phyloP scores from a whole-genome alignment of 35 echinoderm and acorn worm species.

The Ptychodera flava region DNA sequence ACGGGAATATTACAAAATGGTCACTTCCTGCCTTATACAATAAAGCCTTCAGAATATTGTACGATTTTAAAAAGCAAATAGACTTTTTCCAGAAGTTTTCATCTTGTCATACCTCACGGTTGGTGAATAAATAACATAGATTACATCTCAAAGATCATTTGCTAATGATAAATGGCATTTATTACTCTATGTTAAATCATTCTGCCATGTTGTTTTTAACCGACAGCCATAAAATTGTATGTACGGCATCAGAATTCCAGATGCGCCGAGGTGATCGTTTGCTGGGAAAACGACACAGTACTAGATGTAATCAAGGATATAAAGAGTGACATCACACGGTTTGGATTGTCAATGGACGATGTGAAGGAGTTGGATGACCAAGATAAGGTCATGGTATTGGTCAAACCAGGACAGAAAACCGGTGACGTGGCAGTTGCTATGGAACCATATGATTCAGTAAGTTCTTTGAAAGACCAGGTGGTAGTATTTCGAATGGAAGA shows the following conservation, averaged over 20 bases:
- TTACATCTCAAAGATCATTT: too few species aligned
- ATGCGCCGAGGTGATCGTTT: neutral
- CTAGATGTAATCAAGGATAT: neutral
- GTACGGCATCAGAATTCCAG: neutral
- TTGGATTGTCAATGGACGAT: neutral
- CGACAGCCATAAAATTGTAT: neutral
- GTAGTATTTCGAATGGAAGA: neutral
- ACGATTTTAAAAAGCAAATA: too few species aligned
- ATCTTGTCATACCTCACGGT: too few species aligned
- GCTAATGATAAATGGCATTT: too few species aligned
- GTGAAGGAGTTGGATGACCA: neutral
- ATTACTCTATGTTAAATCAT: too few species aligned
- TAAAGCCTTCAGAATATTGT: too few species aligned
- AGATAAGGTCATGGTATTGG: neutral
- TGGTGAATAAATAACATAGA: too few species aligned
- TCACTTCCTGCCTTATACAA: too few species aligned
- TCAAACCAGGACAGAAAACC: neutral
- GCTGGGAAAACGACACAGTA: neutral
- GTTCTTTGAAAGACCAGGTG: neutral
- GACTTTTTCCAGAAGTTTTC: too few species aligned
- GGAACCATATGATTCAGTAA: neutral
- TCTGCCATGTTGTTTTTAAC: too few species aligned
- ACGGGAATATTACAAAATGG: too few species aligned
- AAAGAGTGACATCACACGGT: neutral
- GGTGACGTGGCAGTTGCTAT: neutral